phyloP scores from a whole-genome alignment of 2,888 invertebrate genomes.

The Ochropleura plecta region DNA sequence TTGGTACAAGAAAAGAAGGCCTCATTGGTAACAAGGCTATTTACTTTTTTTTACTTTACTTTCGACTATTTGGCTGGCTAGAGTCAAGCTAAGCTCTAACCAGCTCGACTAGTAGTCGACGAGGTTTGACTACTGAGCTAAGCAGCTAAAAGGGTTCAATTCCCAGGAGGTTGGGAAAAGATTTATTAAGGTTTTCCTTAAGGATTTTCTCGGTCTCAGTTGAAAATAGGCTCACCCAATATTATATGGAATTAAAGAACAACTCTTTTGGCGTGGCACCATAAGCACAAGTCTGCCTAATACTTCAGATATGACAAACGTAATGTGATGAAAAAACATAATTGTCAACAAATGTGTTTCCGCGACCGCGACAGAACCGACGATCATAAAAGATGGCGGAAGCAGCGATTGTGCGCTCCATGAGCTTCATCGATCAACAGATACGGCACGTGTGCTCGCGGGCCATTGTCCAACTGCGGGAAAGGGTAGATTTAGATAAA shows the following conservation, averaged over 20 bases:
- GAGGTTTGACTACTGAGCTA: too few species aligned
- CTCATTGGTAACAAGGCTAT: background rate
- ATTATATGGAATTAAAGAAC: background rate
- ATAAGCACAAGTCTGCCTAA: background rate
- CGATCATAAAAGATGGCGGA: conserved; percentile 57
- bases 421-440: conserved; percentile 63
- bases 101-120: background rate
- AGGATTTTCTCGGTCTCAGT: background rate
- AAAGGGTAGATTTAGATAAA: conserved; percentile 64
- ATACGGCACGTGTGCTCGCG: conserved; percentile 63
- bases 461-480: conserved; percentile 45
- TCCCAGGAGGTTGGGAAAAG: background rate
- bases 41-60: too few species aligned
- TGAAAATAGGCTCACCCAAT: background rate
- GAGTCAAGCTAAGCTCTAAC: too few species aligned
- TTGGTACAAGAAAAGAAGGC: background rate
- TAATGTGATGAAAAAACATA: background rate
- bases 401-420: conserved; percentile 42
- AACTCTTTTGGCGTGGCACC: background rate
- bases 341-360: conserved; percentile 22
- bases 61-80: too few species aligned
- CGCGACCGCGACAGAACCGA: conserved; percentile 18
- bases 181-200: background rate
- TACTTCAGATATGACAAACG: background rate
- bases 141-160: background rate